A percentile compares a stretch with the other conserved stretches of the same genome.
These are phyloP conservation scores for Lytechinus pictus DNA, from an alignment of 35 echinoderm and acorn worm genomes.

Conservation along the genomic window DNA sequence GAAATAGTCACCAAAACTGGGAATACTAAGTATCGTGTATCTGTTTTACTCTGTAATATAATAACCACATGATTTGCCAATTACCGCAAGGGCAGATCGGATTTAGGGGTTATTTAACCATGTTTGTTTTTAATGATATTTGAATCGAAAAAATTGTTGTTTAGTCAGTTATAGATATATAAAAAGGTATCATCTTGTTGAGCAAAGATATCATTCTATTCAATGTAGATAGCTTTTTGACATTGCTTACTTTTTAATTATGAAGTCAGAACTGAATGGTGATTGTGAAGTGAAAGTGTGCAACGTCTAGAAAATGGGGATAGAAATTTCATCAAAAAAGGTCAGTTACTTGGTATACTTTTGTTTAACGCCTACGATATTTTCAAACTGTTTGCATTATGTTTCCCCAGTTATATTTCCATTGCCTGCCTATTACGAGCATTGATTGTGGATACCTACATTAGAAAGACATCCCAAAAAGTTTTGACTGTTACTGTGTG, in stretches of 20 bases:
- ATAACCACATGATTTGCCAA: background rate
- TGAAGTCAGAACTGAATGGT: background rate
- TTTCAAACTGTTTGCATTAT: no score
- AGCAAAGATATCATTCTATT: background rate
- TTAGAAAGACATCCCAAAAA: no score
- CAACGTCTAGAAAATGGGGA: background rate
- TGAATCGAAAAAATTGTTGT: background rate
- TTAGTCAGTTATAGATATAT: background rate
- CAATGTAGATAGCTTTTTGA: background rate
- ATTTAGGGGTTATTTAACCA: background rate
- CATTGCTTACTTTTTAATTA: background rate
- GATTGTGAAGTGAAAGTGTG: background rate
- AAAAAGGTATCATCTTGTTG: background rate
- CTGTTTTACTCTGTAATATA: background rate
- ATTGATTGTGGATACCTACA: no score
- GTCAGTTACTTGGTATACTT: background rate
- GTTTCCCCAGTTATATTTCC: no score
- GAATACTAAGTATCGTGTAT: background rate
- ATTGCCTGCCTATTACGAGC: no score
- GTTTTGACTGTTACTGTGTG: no score
- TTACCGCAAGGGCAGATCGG: background rate
- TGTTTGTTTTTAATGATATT: background rate
- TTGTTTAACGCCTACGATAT: no score
- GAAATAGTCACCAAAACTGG: background rate
- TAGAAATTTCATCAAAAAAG: background rate